phyloP scores from a whole-genome alignment of 2,888 invertebrate species.

The Phoronis australis region DNA sequence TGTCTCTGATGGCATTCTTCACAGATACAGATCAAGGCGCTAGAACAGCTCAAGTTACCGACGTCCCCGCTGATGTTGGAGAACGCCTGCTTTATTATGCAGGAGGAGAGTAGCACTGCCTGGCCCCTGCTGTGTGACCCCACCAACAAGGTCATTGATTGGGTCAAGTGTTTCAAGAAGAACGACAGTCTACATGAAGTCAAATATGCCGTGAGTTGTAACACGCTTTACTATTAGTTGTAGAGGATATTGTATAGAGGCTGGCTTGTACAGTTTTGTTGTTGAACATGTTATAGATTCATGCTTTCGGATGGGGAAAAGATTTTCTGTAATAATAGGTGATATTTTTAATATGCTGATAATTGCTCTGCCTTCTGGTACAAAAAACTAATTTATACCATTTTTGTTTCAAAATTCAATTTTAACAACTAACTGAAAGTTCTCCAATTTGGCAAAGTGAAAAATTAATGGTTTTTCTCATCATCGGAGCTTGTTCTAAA shows the following conservation, averaged over 20 bases:
- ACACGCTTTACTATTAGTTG: too few relatives aligned
- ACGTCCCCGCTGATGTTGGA: slow-evolving; percentile 46
- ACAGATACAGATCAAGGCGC: slow-evolving; percentile 39
- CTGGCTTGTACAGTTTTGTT: neutral
- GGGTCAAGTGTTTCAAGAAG: slow-evolving; percentile 37
- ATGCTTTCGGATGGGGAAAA: neutral
- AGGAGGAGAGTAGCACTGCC: slow-evolving; percentile 41
- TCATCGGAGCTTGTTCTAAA: too few relatives aligned
- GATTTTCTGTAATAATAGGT: too few relatives aligned
- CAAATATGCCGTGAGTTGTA: slow-evolving; percentile 45
- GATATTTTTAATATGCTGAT: too few relatives aligned
- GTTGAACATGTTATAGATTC: neutral
- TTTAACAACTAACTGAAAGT: too few relatives aligned
- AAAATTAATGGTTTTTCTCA: too few relatives aligned
- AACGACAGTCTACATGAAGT: slow-evolving; percentile 38
- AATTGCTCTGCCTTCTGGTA: too few relatives aligned
- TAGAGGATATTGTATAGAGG: neutral
- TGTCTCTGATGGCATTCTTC: too few relatives aligned
- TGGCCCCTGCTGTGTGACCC: slow-evolving; percentile 53
- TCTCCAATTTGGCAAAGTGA: too few relatives aligned
- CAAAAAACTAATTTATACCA: too few relatives aligned
- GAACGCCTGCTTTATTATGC: slow-evolving; percentile 49
- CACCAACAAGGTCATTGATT: slow-evolving; percentile 40
- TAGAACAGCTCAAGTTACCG: slow-evolving; percentile 40
- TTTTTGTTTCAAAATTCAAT: too few relatives aligned